Conservation (phyloP, 2,113 vertebrate genomes). For the Ahaetulla prasina region DNA sequence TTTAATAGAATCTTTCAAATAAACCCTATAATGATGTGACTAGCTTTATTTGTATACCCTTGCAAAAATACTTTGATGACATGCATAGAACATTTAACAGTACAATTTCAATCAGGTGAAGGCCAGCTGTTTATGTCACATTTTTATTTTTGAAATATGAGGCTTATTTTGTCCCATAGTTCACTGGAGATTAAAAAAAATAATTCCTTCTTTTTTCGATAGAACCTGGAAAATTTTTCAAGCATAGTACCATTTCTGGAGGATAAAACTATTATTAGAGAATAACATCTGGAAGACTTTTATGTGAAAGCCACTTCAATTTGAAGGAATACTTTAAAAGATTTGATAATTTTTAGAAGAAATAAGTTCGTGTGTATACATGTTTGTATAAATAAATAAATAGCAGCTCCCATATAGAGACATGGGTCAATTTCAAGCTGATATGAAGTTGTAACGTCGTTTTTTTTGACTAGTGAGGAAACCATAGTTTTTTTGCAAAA, state of each 20-base stretch:
- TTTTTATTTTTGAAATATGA: background rate
- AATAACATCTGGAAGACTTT: background rate
- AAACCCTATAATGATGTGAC: slow-evolving; percentile 51
- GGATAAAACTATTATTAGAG: background rate
- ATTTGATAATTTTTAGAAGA: background rate
- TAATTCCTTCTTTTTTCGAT: background rate
- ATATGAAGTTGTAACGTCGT: background rate
- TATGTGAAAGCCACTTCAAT: background rate
- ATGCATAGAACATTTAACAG: background rate
- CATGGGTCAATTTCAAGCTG: background rate
- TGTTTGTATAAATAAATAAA: background rate
- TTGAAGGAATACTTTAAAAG: background rate
- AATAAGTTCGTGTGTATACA: background rate
- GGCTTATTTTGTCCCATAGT: background rate
- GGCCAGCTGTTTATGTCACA: background rate
- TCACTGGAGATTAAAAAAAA: background rate
- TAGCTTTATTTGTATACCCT: background rate
- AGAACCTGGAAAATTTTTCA: background rate
- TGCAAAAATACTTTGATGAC: background rate
- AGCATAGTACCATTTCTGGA: background rate
- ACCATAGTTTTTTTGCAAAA: background rate
- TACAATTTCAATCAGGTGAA: background rate
- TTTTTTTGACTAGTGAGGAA: background rate
- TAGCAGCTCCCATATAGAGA: background rate
- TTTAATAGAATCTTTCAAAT: slow-evolving; percentile 74